These are phyloP conservation scores for Lasiommata megera DNA, from an alignment of 2,888 invertebrate species.

Conservation along the genomic window DNA sequence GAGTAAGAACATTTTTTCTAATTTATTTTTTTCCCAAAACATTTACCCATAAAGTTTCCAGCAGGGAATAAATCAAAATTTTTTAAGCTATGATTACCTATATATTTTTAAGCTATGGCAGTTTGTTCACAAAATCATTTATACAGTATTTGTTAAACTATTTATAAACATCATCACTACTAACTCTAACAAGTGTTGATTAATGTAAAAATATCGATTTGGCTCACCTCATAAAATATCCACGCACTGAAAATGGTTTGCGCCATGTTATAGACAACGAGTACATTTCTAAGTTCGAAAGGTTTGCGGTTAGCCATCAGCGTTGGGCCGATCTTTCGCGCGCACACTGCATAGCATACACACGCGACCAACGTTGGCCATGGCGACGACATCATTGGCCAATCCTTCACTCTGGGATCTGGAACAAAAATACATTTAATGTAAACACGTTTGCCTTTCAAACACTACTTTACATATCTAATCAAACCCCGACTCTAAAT, in stretches of 20 bases:
- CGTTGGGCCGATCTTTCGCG: conserved; percentile 90
- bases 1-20: too few species aligned
- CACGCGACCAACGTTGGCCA: conserved; percentile 92
- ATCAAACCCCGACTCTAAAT: too few species aligned
- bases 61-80: too few species aligned
- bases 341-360: conserved; percentile 90
- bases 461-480: too few species aligned
- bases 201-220: neutral
- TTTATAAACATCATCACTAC: too few species aligned
- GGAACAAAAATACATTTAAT: conserved; percentile 45
- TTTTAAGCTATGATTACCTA: too few species aligned
- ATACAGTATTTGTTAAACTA: too few species aligned
- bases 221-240: conserved; percentile 93
- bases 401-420: conserved; percentile 95
- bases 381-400: conserved; percentile 95
- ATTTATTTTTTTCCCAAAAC: too few species aligned
- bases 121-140: too few species aligned
- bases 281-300: conserved; percentile 88
- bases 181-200: too few species aligned
- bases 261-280: conserved; percentile 93
- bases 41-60: too few species aligned
- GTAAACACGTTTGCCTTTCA: neutral
- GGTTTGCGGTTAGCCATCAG: conserved; percentile 95
- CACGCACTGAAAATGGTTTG: conserved; percentile 95
- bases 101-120: too few species aligned